phyloP scores from a whole-genome alignment of 1,140 invertebrate species.

The Oppia nitens region DNA sequence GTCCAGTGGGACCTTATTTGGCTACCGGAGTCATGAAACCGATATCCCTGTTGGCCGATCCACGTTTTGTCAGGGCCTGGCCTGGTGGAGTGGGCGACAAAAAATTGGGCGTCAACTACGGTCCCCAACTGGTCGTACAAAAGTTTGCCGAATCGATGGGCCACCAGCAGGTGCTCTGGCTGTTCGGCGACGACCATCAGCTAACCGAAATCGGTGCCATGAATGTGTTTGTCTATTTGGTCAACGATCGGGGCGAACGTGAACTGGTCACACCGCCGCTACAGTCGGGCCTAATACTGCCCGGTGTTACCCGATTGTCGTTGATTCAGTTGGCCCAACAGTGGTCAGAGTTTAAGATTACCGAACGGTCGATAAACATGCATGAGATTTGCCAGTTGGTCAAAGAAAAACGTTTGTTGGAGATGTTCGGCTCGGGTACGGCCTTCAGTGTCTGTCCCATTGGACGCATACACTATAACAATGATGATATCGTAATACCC shows the following conservation, averaged over 20 bases:
- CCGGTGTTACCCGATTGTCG: conserved; percentile 35
- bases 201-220: conserved; percentile 96
- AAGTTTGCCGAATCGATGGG: conserved; percentile 56
- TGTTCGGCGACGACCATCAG: conserved; percentile 82
- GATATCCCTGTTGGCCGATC: conserved; percentile 60
- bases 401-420: conserved; percentile 60
- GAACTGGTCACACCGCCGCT: conserved; percentile 85
- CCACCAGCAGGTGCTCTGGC: conserved; percentile 91
- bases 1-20: conserved; percentile 86
- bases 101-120: conserved; percentile 77
- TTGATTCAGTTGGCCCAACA: conserved; percentile 31
- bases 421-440: conserved; percentile 87
- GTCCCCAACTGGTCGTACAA: conserved; percentile 38
- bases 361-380: conserved; percentile 74
- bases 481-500: conserved; percentile 27
- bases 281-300: conserved; percentile 46
- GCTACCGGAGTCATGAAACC: conserved; percentile 45
- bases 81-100: conserved; percentile 82
- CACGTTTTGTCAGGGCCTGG: conserved; percentile 68
- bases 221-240: conserved; percentile 86
- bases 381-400: conserved; percentile 50
- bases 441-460: conserved; percentile 83
- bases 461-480: conserved; percentile 53
- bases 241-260: conserved; percentile 84
- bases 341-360: conserved; percentile 58